Percentiles rank a stretch among this genome's conserved stretches.
Evolutionary conservation across 2,888 invertebrate species (phyloP).

Genomic region (Camponotus fellah): DNA sequence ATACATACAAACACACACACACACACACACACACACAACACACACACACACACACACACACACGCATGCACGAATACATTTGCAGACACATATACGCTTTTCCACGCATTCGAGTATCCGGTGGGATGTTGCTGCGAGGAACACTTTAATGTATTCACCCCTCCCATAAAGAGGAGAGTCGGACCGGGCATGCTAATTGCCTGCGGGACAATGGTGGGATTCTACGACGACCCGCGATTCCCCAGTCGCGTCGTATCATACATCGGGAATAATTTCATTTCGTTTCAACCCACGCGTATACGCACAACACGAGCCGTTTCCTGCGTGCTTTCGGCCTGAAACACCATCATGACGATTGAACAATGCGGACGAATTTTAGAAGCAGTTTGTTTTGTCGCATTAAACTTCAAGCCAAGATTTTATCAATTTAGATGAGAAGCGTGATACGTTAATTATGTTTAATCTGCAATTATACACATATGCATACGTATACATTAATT

Average conservation of each 20-base stretch:
- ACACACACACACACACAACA: not conserved
- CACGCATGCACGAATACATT: slow-evolving; percentile 35
- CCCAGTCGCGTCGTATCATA: slow-evolving; percentile 66
- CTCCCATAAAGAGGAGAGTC: slow-evolving; percentile 70
- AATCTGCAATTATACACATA: not conserved
- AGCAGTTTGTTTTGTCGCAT: not conserved
- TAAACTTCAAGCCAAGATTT: not conserved
- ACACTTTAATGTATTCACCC: slow-evolving; percentile 78
- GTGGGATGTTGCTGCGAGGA: slow-evolving; percentile 58
- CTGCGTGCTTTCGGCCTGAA: slow-evolving; percentile 12
- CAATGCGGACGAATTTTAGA: not conserved
- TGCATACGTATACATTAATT: not conserved
- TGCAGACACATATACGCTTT: slow-evolving; percentile 63
- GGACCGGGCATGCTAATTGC: slow-evolving; percentile 78
- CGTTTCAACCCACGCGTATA: slow-evolving; percentile 47
- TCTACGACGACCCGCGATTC: slow-evolving; percentile 70
- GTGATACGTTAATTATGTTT: not conserved
- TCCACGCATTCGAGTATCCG: slow-evolving; percentile 74
- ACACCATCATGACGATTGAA: not conserved
- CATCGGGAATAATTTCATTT: slow-evolving; percentile 69
- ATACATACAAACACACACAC: not conserved
- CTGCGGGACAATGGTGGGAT: slow-evolving; percentile 78
- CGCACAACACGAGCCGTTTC: slow-evolving; percentile 20
- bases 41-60: not conserved
- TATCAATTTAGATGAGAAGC: not conserved